phyloP scores from a whole-genome alignment of 2,888 invertebrate genomes.

The Teinopalpus imperialis region DNA sequence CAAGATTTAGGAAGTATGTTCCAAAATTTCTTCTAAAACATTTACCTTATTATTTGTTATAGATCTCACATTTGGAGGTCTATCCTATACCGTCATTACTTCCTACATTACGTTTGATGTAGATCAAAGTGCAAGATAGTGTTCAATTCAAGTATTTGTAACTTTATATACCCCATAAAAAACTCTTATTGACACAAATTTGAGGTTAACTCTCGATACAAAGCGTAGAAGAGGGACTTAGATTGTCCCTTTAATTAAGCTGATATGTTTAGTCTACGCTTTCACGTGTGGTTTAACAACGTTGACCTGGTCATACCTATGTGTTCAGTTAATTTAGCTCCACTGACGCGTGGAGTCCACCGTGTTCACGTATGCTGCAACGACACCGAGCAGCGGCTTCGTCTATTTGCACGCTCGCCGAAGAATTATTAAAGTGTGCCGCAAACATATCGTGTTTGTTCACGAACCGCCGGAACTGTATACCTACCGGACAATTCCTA shows the following conservation, averaged over 20 bases:
- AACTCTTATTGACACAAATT: too few relatives aligned
- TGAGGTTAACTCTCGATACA: too few relatives aligned
- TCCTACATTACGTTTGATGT: too few relatives aligned
- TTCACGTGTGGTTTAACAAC: constrained; percentile 70
- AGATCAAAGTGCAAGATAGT: too few relatives aligned
- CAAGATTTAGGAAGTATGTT: too few relatives aligned
- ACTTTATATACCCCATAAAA: too few relatives aligned
- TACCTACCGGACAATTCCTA: constrained; percentile 1
- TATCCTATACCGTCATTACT: too few relatives aligned
- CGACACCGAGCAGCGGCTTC: constrained; percentile 34
- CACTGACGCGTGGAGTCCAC: constrained; percentile 33
- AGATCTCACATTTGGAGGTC: too few relatives aligned
- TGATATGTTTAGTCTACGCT: constrained; percentile 71
- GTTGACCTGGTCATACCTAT: constrained; percentile 63
- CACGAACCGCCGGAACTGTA: constrained; percentile 29
- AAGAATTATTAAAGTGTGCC: constrained; percentile 62
- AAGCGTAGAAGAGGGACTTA: constrained; percentile 35
- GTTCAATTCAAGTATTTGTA: too few relatives aligned
- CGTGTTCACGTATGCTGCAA: constrained; percentile 20
- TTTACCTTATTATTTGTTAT: too few relatives aligned
- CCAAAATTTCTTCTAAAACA: too few relatives aligned
- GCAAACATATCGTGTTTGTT: constrained; percentile 55
- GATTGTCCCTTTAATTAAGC: constrained; percentile 66
- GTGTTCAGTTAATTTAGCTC: constrained; percentile 64
- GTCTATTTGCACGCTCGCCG: constrained; percentile 50